Conservation (phyloP, 2,797 vertebrate species). For the Vultur gryphus region DNA sequence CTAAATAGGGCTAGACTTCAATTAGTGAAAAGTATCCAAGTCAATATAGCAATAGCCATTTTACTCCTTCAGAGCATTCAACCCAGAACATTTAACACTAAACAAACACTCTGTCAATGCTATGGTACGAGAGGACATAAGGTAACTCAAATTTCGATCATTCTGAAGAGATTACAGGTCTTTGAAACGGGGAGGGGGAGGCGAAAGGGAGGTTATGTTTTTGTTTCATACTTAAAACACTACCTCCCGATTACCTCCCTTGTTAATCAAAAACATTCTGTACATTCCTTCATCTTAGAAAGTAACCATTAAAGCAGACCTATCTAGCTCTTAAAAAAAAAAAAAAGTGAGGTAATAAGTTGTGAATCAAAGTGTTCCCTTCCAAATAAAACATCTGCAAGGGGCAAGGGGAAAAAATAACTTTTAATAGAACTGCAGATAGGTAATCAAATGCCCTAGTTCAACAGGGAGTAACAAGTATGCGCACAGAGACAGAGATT, state of each 20-base stretch:
- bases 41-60: neutral
- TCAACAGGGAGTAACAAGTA: constrained; percentile 44
- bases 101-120: neutral
- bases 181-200: neutral
- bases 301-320: constrained; percentile 39
- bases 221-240: constrained; percentile 60
- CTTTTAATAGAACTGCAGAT: constrained; percentile 40
- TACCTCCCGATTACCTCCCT: constrained; percentile 37
- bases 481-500: constrained; percentile 1
- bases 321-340: neutral
- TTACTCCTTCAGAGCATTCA: neutral
- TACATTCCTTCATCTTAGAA: constrained; percentile 55
- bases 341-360: neutral
- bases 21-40: neutral
- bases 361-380: constrained; percentile 36
- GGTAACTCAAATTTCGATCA: constrained; percentile 36
- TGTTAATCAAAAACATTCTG: constrained; percentile 64
- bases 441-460: constrained; percentile 24
- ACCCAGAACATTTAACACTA: constrained; percentile 4
- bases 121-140: neutral
- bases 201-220: constrained; percentile 53
- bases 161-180: constrained; percentile 31
- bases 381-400: constrained; percentile 49
- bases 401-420: neutral
- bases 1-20: neutral